phyloP scores from a whole-genome alignment of 2,888 invertebrate genomes.

The Lymantria dispar region DNA sequence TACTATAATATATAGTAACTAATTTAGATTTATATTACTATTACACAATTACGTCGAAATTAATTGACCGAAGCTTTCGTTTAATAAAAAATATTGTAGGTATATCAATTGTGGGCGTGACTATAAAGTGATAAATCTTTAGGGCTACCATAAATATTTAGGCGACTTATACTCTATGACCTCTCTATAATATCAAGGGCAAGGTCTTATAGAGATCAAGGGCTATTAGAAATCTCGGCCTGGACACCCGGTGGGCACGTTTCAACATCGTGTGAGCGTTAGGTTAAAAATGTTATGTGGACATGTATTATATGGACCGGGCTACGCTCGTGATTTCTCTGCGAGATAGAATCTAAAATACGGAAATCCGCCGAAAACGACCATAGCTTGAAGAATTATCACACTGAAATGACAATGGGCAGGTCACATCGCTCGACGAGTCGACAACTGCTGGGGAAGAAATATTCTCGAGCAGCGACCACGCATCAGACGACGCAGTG shows the following conservation, averaged over 20 bases:
- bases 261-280: too few species aligned
- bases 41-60: slow-evolving; percentile 25
- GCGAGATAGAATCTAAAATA: neutral
- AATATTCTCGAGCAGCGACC: too few species aligned
- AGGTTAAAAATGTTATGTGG: neutral
- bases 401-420: too few species aligned
- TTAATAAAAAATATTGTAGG: slow-evolving; percentile 20
- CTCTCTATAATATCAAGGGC: too few species aligned
- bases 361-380: neutral
- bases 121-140: neutral
- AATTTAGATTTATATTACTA: slow-evolving; percentile 15
- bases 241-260: too few species aligned
- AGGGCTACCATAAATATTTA: neutral
- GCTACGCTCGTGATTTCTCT: too few species aligned
- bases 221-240: too few species aligned
- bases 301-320: neutral
- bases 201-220: too few species aligned
- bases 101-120: slow-evolving; percentile 12
- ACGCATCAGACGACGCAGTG: too few species aligned
- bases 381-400: neutral
- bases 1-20: slow-evolving; percentile 12
- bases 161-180: neutral
- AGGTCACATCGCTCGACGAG: too few species aligned
- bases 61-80: slow-evolving; percentile 20
- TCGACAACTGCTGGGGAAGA: too few species aligned